Evolutionary conservation across 2,113 vertebrate species (phyloP), one percentile per base, ranked within the genome.

Genomic region (Gymnocephalus cernua): DNA sequence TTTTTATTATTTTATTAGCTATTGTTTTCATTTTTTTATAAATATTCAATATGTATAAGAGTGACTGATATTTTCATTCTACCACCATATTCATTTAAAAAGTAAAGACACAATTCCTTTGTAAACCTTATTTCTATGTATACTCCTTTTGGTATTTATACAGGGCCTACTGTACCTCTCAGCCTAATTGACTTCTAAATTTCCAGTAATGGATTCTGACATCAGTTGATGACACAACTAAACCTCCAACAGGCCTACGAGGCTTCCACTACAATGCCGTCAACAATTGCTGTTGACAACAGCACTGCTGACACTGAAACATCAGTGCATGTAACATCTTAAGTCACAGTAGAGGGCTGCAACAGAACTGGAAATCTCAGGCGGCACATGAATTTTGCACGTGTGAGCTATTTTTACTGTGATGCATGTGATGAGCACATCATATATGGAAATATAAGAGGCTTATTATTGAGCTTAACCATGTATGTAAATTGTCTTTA

Each of bases 301-400:
- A 18, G 25, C 41, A 47, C 8, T 62, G 72, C 48, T 75, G 32
- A 62, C 45, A 18, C 38, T 35, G 62, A 68, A 64, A 29, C 53
- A 47, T 77, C 51, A 11, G 38, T 47, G 71, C 35, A 16, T 23
- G 44, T 51, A 41, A 23, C 14, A n/a, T 62, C 27, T 61, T 32
- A 44, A 59, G 57, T 38, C 45, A n/a, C 21, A 59, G 51, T 16
- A n/a, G 29, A 65, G 23, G 18, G 15, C 21, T 51, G 45, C 15
- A 27, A 38, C 47, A 27, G 9, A 53, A 9, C 58, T 15, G 48
- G 4, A 29, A 27, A 65, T 65, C 35, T 51, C 13, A 67, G 27
- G 27, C 2, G 10, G 61, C 41, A 35, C 44, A 41, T 47, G 23
- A 18, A n/a, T 47, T 44, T 11, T 25, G 9, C 27, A 38, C 41